Base-by-base conservation (phyloP, 2,113 vertebrate species). In the Zosterops hypoxanthus region DNA sequence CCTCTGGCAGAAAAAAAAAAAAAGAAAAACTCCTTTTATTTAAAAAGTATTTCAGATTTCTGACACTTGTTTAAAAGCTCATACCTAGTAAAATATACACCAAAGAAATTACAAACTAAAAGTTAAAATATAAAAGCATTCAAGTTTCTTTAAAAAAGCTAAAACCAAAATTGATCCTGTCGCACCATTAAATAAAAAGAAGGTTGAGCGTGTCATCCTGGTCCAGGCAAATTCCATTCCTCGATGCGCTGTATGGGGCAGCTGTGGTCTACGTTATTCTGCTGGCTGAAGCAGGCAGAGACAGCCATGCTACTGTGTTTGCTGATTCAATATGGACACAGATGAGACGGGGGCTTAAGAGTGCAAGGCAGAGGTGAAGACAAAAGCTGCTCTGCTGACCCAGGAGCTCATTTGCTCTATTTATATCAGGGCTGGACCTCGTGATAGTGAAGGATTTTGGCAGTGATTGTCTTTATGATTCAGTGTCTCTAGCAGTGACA, bases 11-110 rank as follows among this genome's bases (percentile, higher is more conserved):
- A 61, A 64, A 78, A 78, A 52, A 70, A 69, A 33, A 50, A n/a
- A 31, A 75, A n/a, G 16, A 69, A 71, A 69, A 80, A n/a, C 75
- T 92, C 78, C 84, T 98, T 98, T 98, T 95, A 96, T 97, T 98
- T 98, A 98, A 95, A 91, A 92, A 97, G 88, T 98, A 98, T 98
- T 97, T 96, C 94, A 87, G 73, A 94, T 94, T 94, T 97, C 94
- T 84, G 93, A 98, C 98, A 98, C 98, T 98, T 98, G 98, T 98
- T 98, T 97, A 94, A 97, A 98, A 98, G 97, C 98, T 98, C 98
- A 98, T 98, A 98, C 98, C 98, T 98, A 99, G 98, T 98, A 98
- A 99, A 99, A 99, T 99, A 98, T 99, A 99, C 99, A 99, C 98
- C 98, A 95, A 98, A 97, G 98, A 98, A 98, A 97, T 97, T 92